Evolutionary conservation across 2,888 invertebrate genomes (phyloP), one percentile per base, ranked within the genome.

Genomic region (Trypoxylon attenuatum): DNA sequence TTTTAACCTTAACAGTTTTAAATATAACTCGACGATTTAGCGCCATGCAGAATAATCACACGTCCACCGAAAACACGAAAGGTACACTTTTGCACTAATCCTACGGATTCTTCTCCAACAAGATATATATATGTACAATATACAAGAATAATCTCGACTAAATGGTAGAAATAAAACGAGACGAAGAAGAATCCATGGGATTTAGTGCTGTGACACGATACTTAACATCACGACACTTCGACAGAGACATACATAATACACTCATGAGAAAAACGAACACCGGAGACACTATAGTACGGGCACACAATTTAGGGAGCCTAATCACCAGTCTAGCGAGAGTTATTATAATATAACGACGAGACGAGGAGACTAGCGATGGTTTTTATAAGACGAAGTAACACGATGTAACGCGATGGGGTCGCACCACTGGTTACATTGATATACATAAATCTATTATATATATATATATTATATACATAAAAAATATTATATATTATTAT

Each of bases 1-100:
- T 72, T 73, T 75, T 69, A 73, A 69, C 42, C 54, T 61, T 69
- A 73, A 66, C 67, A 67, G 60, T 60, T 66, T 71, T 67, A 69
- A 72, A 65, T 25, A 55, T 64, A 52, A 64, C n/a, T n/a, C 52
- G 41, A 61, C 6, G 60, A 64, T 59, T 62, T 59, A 61, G 63
- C 23, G 54, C 52, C 65, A n/a, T n/a, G 53, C 68, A 59, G 56
- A 19, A 59, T 66, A 45, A 64, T 42, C 16, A 43, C 46, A 45
- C 39, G 50, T 43, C 15, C 16, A 29, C 33, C 10, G 0, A 0
- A 2, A 21, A 19, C 39, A 1, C 1, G 5, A 2, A 38, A 38
- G 10, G 21, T 10, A 13, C 8, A 50, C 21, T 38, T 18, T 6
- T 5, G 27, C 4, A 46, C 46, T 19, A 51, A n/a, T 25, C 22